phyloP scores from a whole-genome alignment of 2,113 vertebrate genomes.

The human (Homo sapiens) region GRCh38 chr18:77104001-77104500 shows the following conservation, averaged over 20 bases:
- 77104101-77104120: not conserved
- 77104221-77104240: fast-evolving
- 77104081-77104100: fast-evolving
- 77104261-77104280: not conserved
- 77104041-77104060: fast-evolving
- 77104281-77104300: not conserved
- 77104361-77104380: not conserved
- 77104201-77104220: too few relatives aligned
- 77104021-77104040: not conserved
- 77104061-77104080: fast-evolving
- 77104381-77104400: not conserved
- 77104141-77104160: too few relatives aligned
- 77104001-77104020: not conserved
- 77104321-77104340: not conserved
- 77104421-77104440: not conserved
- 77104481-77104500: not conserved
- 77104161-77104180: not conserved
- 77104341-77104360: fast-evolving
- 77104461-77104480: not conserved
- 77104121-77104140: not conserved
- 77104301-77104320: not conserved
- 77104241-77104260: not conserved
- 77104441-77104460: too few relatives aligned
- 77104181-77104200: fast-evolving
- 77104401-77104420: too few relatives aligned